Conservation (phyloP, 2,888 invertebrate species). For the Galerucella calmariensis region DNA sequence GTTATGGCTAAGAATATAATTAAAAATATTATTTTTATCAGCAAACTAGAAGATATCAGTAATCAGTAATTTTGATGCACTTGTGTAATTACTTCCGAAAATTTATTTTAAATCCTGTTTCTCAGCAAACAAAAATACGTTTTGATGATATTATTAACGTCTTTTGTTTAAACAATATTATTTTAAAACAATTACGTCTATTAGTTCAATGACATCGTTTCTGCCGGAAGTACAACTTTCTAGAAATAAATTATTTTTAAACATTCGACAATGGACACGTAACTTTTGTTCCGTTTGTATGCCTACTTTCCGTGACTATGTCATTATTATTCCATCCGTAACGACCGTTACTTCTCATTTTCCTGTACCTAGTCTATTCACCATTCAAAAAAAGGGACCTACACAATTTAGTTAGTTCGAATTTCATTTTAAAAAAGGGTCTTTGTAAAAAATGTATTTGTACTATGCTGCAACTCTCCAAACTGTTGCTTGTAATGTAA, state of each 20-base stretch:
- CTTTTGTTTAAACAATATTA: neutral
- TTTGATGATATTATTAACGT: neutral
- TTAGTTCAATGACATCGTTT: conserved; percentile 20
- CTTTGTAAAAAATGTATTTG: too few species aligned
- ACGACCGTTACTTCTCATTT: conserved; percentile 19
- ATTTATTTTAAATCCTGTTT: neutral
- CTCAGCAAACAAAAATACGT: neutral
- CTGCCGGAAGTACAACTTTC: conserved; percentile 19
- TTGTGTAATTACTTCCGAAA: neutral
- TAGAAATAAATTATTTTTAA: conserved; percentile 20
- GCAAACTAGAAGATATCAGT: too few species aligned
- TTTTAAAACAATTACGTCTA: conserved; percentile 9
- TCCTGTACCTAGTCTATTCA: conserved; percentile 12
- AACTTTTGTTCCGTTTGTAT: conserved; percentile 26
- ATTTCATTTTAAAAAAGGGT: too few species aligned
- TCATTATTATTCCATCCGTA: conserved; percentile 17
- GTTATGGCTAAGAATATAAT: too few species aligned
- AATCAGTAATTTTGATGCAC: neutral
- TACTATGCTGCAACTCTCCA: too few species aligned
- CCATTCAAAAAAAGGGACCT: neutral
- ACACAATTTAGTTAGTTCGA: too few species aligned
- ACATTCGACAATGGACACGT: conserved; percentile 26
- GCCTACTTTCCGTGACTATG: conserved; percentile 20
- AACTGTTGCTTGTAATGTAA: too few species aligned
- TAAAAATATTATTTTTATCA: too few species aligned